Conservation (phyloP, 1,140 invertebrate species). For the Monochamus saltuarius region DNA sequence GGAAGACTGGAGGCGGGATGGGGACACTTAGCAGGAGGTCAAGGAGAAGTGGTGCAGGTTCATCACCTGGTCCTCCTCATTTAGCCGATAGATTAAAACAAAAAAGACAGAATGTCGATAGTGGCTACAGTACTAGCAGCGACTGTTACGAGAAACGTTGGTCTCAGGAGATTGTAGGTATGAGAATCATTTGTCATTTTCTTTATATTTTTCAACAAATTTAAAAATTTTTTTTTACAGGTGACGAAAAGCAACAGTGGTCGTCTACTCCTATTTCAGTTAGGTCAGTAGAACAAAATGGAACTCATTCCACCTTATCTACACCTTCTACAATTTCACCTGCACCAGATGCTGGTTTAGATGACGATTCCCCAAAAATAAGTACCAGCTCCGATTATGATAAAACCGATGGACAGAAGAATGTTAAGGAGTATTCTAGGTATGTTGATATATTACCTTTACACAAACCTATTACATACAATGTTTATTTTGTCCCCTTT, state of each 20-base stretch:
- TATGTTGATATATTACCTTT: background rate
- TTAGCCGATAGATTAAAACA: constrained; percentile 52
- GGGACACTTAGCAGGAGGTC: constrained; percentile 48
- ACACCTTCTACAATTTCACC: constrained; percentile 65
- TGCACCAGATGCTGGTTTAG: constrained; percentile 55
- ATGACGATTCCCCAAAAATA: constrained; percentile 53
- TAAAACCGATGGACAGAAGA: constrained; percentile 24
- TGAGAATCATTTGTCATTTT: constrained; percentile 1
- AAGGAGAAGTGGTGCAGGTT: constrained; percentile 36
- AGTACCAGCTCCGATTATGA: constrained; percentile 10
- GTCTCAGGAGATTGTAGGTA: constrained; percentile 71
- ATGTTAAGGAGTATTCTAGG: background rate
- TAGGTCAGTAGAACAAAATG: constrained; percentile 51
- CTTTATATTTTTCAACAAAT: too few species aligned
- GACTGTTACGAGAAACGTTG: constrained; percentile 77
- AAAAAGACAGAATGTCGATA: constrained; percentile 79
- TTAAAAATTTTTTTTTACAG: constrained; percentile 14
- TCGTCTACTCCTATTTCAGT: constrained; percentile 54
- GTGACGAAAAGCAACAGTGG: constrained; percentile 44
- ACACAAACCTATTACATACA: background rate
- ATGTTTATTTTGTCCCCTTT: too few species aligned
- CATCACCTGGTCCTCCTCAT: constrained; percentile 38
- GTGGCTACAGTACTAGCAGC: constrained; percentile 85
- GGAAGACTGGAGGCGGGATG: constrained; percentile 50
- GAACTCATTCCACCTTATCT: constrained; percentile 57